Percentiles rank a stretch among this genome's conserved stretches.
Evolutionary conservation across 2,113 vertebrate species (phyloP).

Genomic region (Telmatochromis brichardi): DNA sequence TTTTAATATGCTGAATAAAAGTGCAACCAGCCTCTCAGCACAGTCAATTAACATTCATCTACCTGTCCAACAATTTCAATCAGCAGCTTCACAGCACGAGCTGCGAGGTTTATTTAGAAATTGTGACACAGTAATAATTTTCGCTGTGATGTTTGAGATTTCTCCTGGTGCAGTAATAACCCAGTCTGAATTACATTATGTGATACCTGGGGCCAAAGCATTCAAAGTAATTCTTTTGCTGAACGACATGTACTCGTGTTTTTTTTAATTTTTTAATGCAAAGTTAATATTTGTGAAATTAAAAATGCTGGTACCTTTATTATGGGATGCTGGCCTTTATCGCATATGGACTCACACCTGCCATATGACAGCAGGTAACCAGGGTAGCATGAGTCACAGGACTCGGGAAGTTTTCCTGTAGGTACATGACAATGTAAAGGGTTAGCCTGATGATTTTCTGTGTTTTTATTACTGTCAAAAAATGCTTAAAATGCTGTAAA

Average conservation of each 20-base stretch:
- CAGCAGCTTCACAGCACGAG: neutral
- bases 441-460: neutral
- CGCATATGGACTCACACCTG: slow-evolving; percentile 73
- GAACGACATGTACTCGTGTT: neutral
- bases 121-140: slow-evolving; percentile 16
- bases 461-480: neutral
- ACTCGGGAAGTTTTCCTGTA: slow-evolving; percentile 65
- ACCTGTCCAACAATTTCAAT: slow-evolving; percentile 6
- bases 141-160: slow-evolving; percentile 12
- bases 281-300: neutral
- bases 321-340: slow-evolving; percentile 72
- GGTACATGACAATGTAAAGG: neutral
- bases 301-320: slow-evolving; percentile 62
- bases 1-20: neutral
- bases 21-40: neutral
- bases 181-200: slow-evolving; percentile 5
- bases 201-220: slow-evolving; percentile 22
- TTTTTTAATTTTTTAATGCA: neutral
- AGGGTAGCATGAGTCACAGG: slow-evolving; percentile 79
- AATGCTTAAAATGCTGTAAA: neutral
- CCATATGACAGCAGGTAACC: slow-evolving; percentile 73
- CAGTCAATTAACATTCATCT: slow-evolving; percentile 9
- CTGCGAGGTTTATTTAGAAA: slow-evolving; percentile 22
- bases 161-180: slow-evolving; percentile 16
- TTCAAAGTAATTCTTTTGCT: slow-evolving; percentile 14